These are phyloP conservation scores for Helicoverpa armigera DNA, from an alignment of 1,140 invertebrate genomes.

Conservation along the genomic window DNA sequence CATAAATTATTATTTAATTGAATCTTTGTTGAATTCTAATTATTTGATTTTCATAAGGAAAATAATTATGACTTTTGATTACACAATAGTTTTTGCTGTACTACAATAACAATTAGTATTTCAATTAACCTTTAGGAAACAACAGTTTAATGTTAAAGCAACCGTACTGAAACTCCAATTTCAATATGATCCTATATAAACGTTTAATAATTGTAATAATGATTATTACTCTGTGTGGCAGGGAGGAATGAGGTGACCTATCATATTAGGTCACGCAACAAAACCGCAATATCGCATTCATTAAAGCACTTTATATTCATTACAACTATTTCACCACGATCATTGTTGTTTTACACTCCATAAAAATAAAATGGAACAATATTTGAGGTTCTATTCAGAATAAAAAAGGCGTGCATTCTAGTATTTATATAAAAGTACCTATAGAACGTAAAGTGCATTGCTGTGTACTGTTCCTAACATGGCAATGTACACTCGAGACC, in stretches of 20 bases:
- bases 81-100: too few relatives aligned
- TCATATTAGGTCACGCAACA: background rate
- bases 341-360: slow-evolving; percentile 1
- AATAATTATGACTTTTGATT: too few relatives aligned
- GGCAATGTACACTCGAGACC: slow-evolving; percentile 32
- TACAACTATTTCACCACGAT: background rate
- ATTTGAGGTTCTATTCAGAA: slow-evolving; percentile 11
- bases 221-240: background rate
- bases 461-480: slow-evolving; percentile 40
- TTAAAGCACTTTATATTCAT: background rate
- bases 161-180: too few relatives aligned
- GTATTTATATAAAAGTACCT: slow-evolving; percentile 29
- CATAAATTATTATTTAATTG: too few relatives aligned
- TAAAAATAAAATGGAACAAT: slow-evolving; percentile 24
- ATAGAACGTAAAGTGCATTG: slow-evolving; percentile 38
- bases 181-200: too few relatives aligned
- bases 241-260: background rate
- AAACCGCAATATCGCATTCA: background rate
- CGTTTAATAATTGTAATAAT: background rate
- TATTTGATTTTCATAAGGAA: too few relatives aligned
- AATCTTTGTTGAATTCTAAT: too few relatives aligned
- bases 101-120: too few relatives aligned
- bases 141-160: too few relatives aligned
- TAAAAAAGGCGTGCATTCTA: slow-evolving; percentile 20
- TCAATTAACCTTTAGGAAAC: too few relatives aligned